These are phyloP conservation scores for Tribolium madens DNA, from an alignment of 1,140 invertebrate species.

Conservation along the genomic window DNA sequence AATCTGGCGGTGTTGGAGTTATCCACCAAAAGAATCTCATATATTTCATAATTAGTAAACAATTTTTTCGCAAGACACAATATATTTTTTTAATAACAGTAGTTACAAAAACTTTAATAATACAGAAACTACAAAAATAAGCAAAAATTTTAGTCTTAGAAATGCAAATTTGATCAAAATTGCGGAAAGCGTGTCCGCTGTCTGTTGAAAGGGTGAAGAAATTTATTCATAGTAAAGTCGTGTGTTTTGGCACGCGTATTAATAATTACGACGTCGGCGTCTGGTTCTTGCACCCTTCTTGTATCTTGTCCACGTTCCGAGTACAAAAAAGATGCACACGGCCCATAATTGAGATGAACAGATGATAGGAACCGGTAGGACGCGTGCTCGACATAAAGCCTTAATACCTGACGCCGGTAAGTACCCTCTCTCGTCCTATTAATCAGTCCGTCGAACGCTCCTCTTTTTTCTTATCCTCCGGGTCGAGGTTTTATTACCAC, in stretches of 20 bases:
- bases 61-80: too few relatives aligned
- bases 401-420: slow-evolving; percentile 45
- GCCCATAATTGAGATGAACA: slow-evolving; percentile 45
- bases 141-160: too few relatives aligned
- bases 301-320: slow-evolving; percentile 47
- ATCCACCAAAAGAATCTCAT: too few relatives aligned
- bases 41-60: too few relatives aligned
- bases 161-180: too few relatives aligned
- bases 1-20: too few relatives aligned
- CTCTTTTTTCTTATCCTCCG: slow-evolving; percentile 8
- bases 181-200: too few relatives aligned
- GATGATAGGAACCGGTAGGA: slow-evolving; percentile 52
- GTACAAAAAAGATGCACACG: slow-evolving; percentile 46
- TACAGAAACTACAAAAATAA: too few relatives aligned
- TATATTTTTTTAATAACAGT: too few relatives aligned
- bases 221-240: background rate
- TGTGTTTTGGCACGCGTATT: slow-evolving; percentile 9
- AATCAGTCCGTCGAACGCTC: slow-evolving; percentile 36
- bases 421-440: slow-evolving; percentile 48
- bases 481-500: slow-evolving; percentile 27
- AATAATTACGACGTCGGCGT: background rate
- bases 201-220: background rate
- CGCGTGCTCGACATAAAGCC: slow-evolving; percentile 49
- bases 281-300: slow-evolving; percentile 2
- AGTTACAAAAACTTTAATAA: too few relatives aligned